Conservation (phyloP, 2,888 invertebrate genomes). For the Acanthosepion lycidas region DNA sequence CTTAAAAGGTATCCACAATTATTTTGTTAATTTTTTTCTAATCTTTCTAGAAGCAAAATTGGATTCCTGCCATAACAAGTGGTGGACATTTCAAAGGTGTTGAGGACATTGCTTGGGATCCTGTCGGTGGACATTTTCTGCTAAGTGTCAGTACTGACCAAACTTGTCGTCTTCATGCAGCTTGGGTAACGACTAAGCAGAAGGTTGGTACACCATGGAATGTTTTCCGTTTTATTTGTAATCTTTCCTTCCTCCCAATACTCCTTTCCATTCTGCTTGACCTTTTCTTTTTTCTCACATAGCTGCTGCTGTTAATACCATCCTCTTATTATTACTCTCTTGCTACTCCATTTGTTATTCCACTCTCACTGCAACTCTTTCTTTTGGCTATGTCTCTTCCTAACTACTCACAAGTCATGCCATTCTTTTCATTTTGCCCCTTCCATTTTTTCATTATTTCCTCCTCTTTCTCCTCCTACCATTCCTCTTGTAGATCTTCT, state of each 20-base stretch:
- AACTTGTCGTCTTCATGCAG: constrained; percentile 91
- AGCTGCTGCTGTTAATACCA: no score
- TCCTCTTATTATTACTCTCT: no score
- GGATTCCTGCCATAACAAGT: constrained; percentile 74
- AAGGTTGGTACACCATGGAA: constrained; percentile 53
- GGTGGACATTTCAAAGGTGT: constrained; percentile 89
- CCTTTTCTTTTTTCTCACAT: no score
- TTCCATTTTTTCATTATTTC: no score
- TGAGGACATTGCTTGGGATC: constrained; percentile 90
- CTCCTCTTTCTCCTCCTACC: no score
- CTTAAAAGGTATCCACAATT: background rate
- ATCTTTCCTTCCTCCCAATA: background rate
- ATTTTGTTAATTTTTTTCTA: background rate
- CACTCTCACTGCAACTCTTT: no score
- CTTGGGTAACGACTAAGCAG: constrained; percentile 78
- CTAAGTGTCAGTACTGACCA: constrained; percentile 88
- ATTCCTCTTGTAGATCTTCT: no score
- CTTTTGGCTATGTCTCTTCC: no score
- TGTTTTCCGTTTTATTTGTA: background rate
- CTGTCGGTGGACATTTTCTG: constrained; percentile 82
- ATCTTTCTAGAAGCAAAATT: constrained; percentile 55
- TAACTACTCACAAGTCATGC: no score
- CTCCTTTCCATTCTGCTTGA: no score
- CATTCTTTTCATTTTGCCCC: no score
- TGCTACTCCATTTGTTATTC: no score